Percentiles rank a stretch among this genome's conserved stretches.
Conservation (phyloP, 2,888 invertebrate genomes). For the Drosophila quinaria region DNA sequence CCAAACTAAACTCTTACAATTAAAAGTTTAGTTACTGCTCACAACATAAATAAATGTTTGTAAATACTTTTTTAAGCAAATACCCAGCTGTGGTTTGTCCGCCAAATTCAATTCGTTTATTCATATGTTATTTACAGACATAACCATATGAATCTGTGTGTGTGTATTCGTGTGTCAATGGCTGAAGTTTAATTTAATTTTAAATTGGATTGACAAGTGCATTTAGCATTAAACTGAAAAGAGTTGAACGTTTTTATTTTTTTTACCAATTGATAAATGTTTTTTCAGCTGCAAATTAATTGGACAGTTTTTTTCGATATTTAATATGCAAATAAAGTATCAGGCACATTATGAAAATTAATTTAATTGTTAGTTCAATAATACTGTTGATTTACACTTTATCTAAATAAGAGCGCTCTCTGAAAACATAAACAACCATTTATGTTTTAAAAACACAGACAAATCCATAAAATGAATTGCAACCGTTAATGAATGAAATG, state of each 20-base stretch:
- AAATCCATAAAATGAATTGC: no score
- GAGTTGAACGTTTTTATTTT: background rate
- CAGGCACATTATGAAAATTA: background rate
- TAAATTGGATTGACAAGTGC: constrained; percentile 42
- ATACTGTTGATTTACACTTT: background rate
- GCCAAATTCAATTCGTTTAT: background rate
- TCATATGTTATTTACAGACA: background rate
- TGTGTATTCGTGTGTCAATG: background rate
- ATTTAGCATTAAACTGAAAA: constrained; percentile 8
- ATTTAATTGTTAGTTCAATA: constrained; percentile 3
- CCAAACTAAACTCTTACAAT: constrained; percentile 5
- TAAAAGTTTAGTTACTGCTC: constrained; percentile 8
- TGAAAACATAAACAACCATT: no score
- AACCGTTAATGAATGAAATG: no score
- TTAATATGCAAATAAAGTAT: constrained; percentile 21
- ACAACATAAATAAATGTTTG: background rate
- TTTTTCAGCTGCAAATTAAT: constrained; percentile 33
- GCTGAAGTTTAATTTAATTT: constrained; percentile 55
- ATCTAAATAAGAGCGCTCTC: background rate
- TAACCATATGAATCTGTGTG: constrained; percentile 1
- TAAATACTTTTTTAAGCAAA: background rate
- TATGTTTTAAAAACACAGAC: background rate
- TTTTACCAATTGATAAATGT: background rate
- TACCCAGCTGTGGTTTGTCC: constrained; percentile 1
- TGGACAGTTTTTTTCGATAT: constrained; percentile 23